Base-by-base conservation (phyloP, 2,113 vertebrate genomes). In the Athene noctua region DNA sequence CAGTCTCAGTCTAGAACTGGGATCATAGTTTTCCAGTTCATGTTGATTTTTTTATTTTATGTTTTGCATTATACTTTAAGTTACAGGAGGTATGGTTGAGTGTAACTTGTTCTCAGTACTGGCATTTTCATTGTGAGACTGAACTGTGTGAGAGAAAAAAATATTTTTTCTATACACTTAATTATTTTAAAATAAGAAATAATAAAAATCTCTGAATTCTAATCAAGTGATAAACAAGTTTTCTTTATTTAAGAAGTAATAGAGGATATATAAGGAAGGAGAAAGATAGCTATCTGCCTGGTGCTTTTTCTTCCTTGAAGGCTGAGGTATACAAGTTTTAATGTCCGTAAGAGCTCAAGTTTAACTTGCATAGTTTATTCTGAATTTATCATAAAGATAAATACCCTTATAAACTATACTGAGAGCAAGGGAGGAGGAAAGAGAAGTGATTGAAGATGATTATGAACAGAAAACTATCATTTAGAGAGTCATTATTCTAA, bases 401-500 rank as follows among this genome's bases (percentile, higher is more conserved):
- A 90, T 77, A 80, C 27, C 15, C 63, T 55, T 58, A 82, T 73
- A 30, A 46, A 22, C 8, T 51, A 34, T 54, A 71, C 38, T 86
- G 82, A 90, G n/a, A 67, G 13, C 42, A 63, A 71, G 67, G 40
- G 44, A 94, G 23, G 88, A 77, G 18, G 78, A 83, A 67, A 68
- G 65, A 61, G 63, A 40, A 49, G 66, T 78, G 86, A 85, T 55
- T 92, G 44, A 94, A 47, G 57, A 80, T 78, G 15, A 80, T 87
- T 93, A 78, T 94, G 75, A 90, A 46, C 6, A 23, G 52, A 71
- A 96, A 95, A 86, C 54, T 68, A 52, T 57, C 20, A 80, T 95
- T 92, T 88, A 80, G 57, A 86, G 51, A 90, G 81, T 58, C 52
- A 86, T 87, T 88, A 83, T 89, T 91, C 59, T 80, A 46, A 86